These are phyloP conservation scores for Danaus chrysippus DNA, from an alignment of 2,888 invertebrate genomes.

Conservation along the genomic window DNA sequence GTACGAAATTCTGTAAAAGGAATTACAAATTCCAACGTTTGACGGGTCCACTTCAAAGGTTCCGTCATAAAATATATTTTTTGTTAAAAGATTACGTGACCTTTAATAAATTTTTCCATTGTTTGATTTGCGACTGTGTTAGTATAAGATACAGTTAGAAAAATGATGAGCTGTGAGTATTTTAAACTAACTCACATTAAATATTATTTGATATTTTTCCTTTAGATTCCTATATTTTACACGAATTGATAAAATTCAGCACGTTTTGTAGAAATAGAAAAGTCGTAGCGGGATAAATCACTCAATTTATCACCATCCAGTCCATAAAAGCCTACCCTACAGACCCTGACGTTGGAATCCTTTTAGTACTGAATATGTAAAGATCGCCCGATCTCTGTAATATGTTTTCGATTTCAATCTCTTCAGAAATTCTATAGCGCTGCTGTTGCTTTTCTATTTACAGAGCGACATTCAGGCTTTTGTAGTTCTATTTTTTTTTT, in stretches of 20 bases:
- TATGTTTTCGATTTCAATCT: conserved; percentile 7
- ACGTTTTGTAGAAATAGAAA: conserved; percentile 15
- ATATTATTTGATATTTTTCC: neutral
- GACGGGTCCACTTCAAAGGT: too few species aligned
- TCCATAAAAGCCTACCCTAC: conserved; percentile 10
- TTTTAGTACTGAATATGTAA: conserved; percentile 11
- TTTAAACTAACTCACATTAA: too few species aligned
- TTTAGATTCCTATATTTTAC: neutral
- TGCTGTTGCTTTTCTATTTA: neutral
- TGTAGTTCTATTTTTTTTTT: neutral
- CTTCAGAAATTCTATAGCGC: neutral
- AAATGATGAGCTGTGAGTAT: too few species aligned
- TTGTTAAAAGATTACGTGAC: too few species aligned
- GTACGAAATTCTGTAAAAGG: neutral
- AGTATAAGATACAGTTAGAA: too few species aligned
- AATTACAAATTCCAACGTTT: neutral
- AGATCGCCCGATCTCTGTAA: neutral
- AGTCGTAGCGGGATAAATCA: conserved; percentile 18
- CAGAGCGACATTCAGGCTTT: neutral
- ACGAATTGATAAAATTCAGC: conserved; percentile 7
- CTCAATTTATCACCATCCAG: conserved; percentile 17
- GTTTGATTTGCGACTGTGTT: too few species aligned
- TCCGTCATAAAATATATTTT: too few species aligned
- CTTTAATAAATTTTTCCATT: too few species aligned
- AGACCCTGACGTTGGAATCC: conserved; percentile 12